Evolutionary conservation across 2,888 invertebrate genomes (phyloP).

Genomic region (Venusia cambrica): DNA sequence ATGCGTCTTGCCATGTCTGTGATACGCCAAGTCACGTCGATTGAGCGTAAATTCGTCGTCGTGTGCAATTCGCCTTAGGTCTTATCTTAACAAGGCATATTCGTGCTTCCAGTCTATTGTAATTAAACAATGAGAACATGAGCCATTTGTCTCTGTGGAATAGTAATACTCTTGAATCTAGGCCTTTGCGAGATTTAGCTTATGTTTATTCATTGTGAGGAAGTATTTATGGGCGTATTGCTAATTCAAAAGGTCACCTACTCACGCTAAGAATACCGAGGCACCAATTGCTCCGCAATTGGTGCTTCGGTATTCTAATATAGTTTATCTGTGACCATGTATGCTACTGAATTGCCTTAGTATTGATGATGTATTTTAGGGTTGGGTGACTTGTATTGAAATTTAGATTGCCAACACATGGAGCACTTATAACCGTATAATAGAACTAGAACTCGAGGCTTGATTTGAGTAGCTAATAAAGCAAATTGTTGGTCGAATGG

Average conservation of each 20-base stretch:
- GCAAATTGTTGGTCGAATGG: too few relatives aligned
- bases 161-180: constrained; percentile 23
- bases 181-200: constrained; percentile 13
- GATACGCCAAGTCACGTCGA: too few relatives aligned
- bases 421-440: too few relatives aligned
- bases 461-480: too few relatives aligned
- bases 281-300: too few relatives aligned
- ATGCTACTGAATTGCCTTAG: constrained; percentile 8
- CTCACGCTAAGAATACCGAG: too few relatives aligned
- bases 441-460: too few relatives aligned
- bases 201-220: constrained; percentile 8
- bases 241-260: constrained; percentile 16
- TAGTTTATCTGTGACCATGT: constrained; percentile 10
- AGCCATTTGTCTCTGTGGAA: constrained; percentile 25
- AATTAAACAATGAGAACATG: constrained; percentile 37
- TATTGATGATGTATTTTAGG: constrained; percentile 11
- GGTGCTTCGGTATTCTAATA: too few relatives aligned
- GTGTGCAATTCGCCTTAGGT: too few relatives aligned
- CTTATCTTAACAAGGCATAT: constrained; percentile 10
- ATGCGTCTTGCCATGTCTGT: too few relatives aligned
- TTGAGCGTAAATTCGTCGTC: too few relatives aligned
- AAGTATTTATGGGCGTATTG: constrained; percentile 11
- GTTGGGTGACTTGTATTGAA: constrained; percentile 3
- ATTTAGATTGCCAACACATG: too few relatives aligned
- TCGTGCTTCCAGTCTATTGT: constrained; percentile 34